phyloP scores from a whole-genome alignment of 2,113 vertebrate genomes.

The Eupsittula cactorum region DNA sequence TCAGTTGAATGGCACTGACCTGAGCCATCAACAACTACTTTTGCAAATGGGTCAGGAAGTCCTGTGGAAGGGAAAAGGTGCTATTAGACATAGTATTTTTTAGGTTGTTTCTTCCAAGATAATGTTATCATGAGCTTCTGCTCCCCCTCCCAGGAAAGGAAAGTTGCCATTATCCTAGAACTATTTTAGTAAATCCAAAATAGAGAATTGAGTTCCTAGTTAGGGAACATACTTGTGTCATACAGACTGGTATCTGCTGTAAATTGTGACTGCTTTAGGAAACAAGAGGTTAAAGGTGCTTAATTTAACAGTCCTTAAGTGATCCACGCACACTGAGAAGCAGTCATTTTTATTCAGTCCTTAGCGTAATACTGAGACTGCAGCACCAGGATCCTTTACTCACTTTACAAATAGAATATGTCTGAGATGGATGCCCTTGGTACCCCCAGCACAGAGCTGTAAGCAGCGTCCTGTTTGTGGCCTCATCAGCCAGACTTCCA shows the following conservation, averaged over 20 bases:
- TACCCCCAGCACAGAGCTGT: neutral
- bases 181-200: neutral
- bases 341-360: neutral
- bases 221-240: neutral
- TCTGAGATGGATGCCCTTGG: neutral
- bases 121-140: neutral
- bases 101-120: neutral
- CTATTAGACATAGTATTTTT: neutral
- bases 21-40: conserved; percentile 96
- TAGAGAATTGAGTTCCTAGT: neutral
- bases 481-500: neutral
- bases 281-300: neutral
- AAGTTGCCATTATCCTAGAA: neutral
- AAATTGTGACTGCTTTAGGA: neutral
- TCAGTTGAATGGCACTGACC: conserved; percentile 98
- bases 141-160: neutral
- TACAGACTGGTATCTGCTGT: too few relatives aligned
- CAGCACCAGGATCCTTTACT: neutral
- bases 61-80: conserved; percentile 73
- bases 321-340: neutral
- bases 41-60: conserved; percentile 95
- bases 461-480: neutral
- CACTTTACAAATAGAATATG: neutral
- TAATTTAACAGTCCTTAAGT: neutral
- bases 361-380: neutral